Evolutionary conservation across 2,888 invertebrate genomes (phyloP).

Genomic region (Hermodice carunculata): DNA sequence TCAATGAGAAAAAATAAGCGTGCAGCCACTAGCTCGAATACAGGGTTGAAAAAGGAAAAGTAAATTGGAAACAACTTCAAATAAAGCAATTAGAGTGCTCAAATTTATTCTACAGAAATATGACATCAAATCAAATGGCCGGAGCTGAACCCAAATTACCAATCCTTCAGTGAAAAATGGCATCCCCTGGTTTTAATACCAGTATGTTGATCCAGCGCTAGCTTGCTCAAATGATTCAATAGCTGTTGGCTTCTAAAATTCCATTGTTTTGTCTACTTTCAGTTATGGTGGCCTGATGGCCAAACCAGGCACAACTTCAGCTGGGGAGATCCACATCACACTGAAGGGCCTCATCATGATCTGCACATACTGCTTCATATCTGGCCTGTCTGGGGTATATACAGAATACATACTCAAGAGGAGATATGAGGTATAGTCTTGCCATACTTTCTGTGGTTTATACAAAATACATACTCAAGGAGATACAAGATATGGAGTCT

Average conservation of each 20-base stretch:
- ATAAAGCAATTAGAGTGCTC: too few species aligned
- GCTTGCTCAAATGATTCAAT: too few species aligned
- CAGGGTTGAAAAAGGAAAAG: too few species aligned
- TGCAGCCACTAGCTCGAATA: too few species aligned
- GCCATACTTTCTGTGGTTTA: not conserved
- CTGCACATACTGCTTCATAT: conserved; percentile 57
- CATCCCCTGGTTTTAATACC: not conserved
- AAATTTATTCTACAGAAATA: too few species aligned
- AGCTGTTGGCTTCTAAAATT: too few species aligned
- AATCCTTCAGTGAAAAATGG: not conserved
- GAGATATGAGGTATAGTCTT: conserved; percentile 39
- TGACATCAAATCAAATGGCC: too few species aligned
- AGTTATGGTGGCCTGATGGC: conserved; percentile 60
- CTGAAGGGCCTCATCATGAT: conserved; percentile 65
- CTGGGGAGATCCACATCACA: conserved; percentile 59
- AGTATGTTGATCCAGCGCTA: too few species aligned
- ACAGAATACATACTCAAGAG: conserved; percentile 68
- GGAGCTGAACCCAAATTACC: not conserved
- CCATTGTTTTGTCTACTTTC: too few species aligned
- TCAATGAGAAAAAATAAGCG: too few species aligned
- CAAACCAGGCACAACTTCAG: conserved; percentile 33
- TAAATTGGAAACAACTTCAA: too few species aligned
- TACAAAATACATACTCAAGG: not conserved
- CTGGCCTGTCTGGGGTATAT: conserved; percentile 67
- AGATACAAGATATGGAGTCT: not conserved